Evolutionary conservation across 2,888 invertebrate species (phyloP), one percentile per base, ranked within the genome.

Genomic region (Phragmatobia fuliginosa): DNA sequence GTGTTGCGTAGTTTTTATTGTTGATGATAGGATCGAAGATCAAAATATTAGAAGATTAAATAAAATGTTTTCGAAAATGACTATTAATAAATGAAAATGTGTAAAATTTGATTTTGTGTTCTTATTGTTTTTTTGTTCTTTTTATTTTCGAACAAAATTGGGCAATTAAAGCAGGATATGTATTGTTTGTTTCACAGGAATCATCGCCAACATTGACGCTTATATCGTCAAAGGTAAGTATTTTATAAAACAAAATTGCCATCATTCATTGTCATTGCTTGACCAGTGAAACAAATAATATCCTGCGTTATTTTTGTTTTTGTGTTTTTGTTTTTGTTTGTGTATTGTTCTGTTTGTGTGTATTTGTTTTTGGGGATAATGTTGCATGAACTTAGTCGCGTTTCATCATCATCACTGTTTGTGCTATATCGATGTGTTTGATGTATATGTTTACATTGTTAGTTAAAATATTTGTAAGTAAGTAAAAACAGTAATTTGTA

Each of bases 161-260:
- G 84, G 74, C 88, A 89, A 91, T 90, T 93, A 94, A 93, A 93
- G 92, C 92, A 92, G 92, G 92, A 83, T 85, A 87, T 86, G 88
- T 90, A 88, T 93, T 92, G 92, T 92, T 94, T 94, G 95, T 96
- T 95, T 96, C 96, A 86, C 97, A 97, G 97, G 97, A 97, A 95
- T 97, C 97, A 89, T 97, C 97, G 91, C 97, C 97, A 89, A 97
- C 97, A 94, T 96, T 97, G 96, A 97, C 97, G 94, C 96, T 97
- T 91, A 96, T 97, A 93, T 97, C 97, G 95, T 97, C 97, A 92
- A 97, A 97, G 97, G 97, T 97, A 96, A 97, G 97, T 92, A 79
- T 79, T 79, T 56, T 81, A 77, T 73, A 76, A n/a, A 76, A 77
- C 76, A 80, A 78, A 66, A 78, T 76, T 79, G 80, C 81, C 81